phyloP scores from a whole-genome alignment of 2,888 invertebrate genomes.

The Zygaena filipendulae region DNA sequence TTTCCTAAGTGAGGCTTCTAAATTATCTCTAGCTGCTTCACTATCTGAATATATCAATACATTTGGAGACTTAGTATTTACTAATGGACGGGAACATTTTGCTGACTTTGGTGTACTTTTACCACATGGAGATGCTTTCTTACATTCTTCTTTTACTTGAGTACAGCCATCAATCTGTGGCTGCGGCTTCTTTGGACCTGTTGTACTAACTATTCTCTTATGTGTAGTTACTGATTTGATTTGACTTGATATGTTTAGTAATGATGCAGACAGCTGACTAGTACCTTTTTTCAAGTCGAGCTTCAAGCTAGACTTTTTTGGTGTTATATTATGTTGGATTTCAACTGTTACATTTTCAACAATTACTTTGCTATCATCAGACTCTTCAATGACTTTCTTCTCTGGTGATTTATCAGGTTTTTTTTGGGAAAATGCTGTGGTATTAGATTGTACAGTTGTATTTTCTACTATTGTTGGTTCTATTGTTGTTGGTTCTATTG shows the following conservation, averaged over 20 bases:
- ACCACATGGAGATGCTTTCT: constrained; percentile 30
- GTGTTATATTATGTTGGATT: constrained; percentile 60
- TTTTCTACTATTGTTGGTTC: constrained; percentile 18
- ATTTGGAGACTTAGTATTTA: constrained; percentile 79
- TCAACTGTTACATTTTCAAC: constrained; percentile 60
- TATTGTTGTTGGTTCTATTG: constrained; percentile 16
- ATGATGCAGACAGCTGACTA: constrained; percentile 47
- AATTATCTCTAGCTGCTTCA: constrained; percentile 76
- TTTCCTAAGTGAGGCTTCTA: constrained; percentile 74
- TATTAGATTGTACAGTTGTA: constrained; percentile 13
- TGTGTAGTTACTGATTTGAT: constrained; percentile 61
- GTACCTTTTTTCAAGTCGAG: constrained; percentile 57
- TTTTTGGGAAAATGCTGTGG: constrained; percentile 12
- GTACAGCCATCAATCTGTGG: constrained; percentile 32
- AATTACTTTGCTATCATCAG: constrained; percentile 38
- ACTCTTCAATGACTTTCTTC: constrained; percentile 19
- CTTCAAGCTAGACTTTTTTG: constrained; percentile 57
- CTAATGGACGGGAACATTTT: constrained; percentile 62
- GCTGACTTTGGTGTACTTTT: constrained; percentile 45
- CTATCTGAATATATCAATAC: constrained; percentile 86
- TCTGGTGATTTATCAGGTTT: constrained; percentile 23
- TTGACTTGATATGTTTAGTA: constrained; percentile 60
- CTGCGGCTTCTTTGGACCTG: constrained; percentile 48
- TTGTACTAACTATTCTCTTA: constrained; percentile 54
- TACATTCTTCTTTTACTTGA: constrained; percentile 35